A percentile compares a stretch with the other conserved stretches of the same genome.
phyloP scores from a whole-genome alignment of 2,888 invertebrate genomes.

The Bedellia somnulentella region DNA sequence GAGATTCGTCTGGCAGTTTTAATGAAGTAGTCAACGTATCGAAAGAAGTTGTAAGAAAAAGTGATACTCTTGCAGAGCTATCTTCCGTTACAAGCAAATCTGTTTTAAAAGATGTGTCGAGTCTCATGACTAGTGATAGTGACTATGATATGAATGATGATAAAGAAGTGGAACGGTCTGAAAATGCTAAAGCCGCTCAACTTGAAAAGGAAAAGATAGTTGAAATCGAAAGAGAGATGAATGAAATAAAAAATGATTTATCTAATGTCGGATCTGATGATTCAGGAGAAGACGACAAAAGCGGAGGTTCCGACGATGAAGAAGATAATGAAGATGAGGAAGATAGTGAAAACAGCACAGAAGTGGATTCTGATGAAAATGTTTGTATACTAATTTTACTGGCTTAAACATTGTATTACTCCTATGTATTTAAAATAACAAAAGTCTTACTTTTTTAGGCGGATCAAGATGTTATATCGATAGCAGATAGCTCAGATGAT shows the following conservation, averaged over 20 bases:
- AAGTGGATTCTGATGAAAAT: no score
- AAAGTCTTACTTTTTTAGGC: background rate
- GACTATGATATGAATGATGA: slow-evolving; percentile 28
- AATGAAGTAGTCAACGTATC: slow-evolving; percentile 17
- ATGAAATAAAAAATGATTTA: slow-evolving; percentile 42
- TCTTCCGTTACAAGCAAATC: slow-evolving; percentile 8
- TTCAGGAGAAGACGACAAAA: slow-evolving; percentile 10
- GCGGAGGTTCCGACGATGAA: slow-evolving; percentile 12
- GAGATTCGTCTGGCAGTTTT: slow-evolving; percentile 17
- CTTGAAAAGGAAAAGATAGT: slow-evolving; percentile 40
- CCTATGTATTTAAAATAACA: no score
- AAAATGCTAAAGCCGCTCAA: background rate
- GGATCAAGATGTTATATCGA: slow-evolving; percentile 2
- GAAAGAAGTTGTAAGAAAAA: slow-evolving; percentile 11
- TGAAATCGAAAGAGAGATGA: slow-evolving; percentile 45
- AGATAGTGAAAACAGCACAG: slow-evolving; percentile 10
- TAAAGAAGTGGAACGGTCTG: slow-evolving; percentile 11
- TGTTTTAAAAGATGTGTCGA: slow-evolving; percentile 21
- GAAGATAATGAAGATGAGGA: slow-evolving; percentile 10
- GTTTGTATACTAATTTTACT: no score
- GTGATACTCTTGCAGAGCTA: slow-evolving; percentile 9
- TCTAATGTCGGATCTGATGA: slow-evolving; percentile 17
- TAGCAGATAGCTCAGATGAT: slow-evolving; percentile 1
- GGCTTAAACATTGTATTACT: no score
- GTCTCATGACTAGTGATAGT: slow-evolving; percentile 43